Evolutionary conservation across 2,888 invertebrate genomes (phyloP).

Genomic region (Proisotoma minuta): DNA sequence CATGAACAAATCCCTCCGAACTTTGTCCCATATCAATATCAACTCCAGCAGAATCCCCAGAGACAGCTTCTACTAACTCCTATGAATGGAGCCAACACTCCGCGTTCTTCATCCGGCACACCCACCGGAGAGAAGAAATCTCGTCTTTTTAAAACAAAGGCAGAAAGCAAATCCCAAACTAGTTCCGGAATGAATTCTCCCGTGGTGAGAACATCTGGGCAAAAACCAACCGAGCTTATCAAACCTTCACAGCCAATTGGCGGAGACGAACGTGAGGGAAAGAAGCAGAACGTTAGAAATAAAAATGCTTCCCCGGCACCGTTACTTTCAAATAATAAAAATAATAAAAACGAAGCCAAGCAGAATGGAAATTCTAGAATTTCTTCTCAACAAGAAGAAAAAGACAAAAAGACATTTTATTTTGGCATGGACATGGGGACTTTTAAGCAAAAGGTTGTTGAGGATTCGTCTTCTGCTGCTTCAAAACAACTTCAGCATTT

Average conservation of each 20-base stretch:
- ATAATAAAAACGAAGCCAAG: conserved; percentile 17
- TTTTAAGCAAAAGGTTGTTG: neutral
- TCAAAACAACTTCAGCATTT: no score
- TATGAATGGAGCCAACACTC: neutral
- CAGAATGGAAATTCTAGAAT: conserved; percentile 3
- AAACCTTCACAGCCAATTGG: conserved; percentile 4
- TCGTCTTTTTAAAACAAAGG: conserved; percentile 69
- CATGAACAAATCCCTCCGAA: conserved; percentile 7
- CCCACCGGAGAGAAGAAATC: conserved; percentile 26
- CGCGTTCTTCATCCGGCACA: neutral
- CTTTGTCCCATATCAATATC: conserved; percentile 1
- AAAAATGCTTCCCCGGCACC: conserved; percentile 22
- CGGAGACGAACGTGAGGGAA: conserved; percentile 1
- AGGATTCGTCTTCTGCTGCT: neutral
- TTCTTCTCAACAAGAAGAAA: conserved; percentile 12
- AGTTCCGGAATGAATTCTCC: conserved; percentile 21
- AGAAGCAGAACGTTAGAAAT: neutral
- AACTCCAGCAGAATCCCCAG: neutral
- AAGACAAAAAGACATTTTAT: conserved; percentile 61
- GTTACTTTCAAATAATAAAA: conserved; percentile 25
- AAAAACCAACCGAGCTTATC: neutral
- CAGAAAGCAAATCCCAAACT: conserved; percentile 57
- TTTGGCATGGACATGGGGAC: conserved; percentile 67
- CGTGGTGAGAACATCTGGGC: conserved; percentile 26
- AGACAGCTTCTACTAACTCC: neutral